Evolutionary conservation across 2,797 vertebrate species (phyloP), one percentile per base, ranked within the genome.

Genomic region (Peromyscus eremicus): DNA sequence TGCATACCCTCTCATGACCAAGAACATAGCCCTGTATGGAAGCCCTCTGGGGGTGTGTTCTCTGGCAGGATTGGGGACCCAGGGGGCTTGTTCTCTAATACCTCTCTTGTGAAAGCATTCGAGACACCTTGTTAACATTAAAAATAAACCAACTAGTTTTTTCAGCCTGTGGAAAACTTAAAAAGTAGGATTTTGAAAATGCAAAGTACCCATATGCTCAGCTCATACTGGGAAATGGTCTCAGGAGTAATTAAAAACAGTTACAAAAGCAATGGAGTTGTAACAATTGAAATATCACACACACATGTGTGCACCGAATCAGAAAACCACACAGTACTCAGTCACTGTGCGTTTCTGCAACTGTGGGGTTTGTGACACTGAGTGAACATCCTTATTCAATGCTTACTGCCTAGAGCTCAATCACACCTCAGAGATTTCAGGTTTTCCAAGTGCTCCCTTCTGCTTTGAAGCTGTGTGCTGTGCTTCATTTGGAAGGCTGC

Each of bases 171-270:
- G 92, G 79, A 94, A 92, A 96, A 96, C 94, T 94, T 40, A 5
- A 86, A 86, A 97, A 97, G 85, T 52, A 89, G 77, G 43, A 96
- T 95, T 97, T 97, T 52, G 76, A 96, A 95, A 94, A 94, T 96
- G 96, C 95, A 81, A 95, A 97, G 82, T 92, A 82, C 96, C 92
- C 97, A 97, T 95, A 94, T 97, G 97, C 91, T 97, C 85, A 62
- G 75, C 83, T 94, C 16, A 3, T 64, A 91, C 84, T 68, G 96
- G 96, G 95, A 96, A 97, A 93, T 87, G 52, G 96, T 97, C 97
- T 97, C 95, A 49, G 7, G 97, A 95, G 97, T 97, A 96, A 97
- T 97, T 98, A 97, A 95, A 94, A 97, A 83, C 94, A 94, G 95
- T 97, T 96, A 95, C 82, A 91, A 93, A 96, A 89, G 95, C 96